A percentile compares a stretch with the other conserved stretches of the same genome.
Conservation (phyloP, 2,888 invertebrate genomes). For the Sicus ferrugineus region DNA sequence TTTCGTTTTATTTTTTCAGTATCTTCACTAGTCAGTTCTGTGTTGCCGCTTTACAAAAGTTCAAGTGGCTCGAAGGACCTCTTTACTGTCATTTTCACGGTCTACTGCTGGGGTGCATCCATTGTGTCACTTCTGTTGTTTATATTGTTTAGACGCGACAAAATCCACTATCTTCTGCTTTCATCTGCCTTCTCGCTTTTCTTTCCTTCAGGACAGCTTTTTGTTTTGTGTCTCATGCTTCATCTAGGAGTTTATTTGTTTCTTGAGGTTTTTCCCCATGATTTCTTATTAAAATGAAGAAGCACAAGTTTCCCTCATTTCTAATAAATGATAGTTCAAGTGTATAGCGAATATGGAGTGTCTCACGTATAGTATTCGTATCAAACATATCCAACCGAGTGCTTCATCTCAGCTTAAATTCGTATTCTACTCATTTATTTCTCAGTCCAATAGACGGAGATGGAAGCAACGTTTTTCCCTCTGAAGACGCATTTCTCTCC, state of each 20-base stretch:
- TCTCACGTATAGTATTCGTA: no score
- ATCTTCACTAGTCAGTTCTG: neutral
- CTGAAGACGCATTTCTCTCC: neutral
- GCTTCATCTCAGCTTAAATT: no score
- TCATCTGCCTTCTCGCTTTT: neutral
- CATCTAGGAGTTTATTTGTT: neutral
- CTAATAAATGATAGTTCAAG: no score
- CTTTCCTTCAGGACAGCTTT: neutral
- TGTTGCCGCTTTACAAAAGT: slow-evolving; percentile 4
- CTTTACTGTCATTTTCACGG: slow-evolving; percentile 41
- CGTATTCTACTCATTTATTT: no score
- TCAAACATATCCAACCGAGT: no score
- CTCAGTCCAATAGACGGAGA: no score
- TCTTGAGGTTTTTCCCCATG: neutral
- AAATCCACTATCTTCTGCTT: neutral
- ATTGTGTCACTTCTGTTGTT: slow-evolving; percentile 29
- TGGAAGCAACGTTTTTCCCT: neutral
- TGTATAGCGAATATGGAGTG: no score
- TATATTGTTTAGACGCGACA: neutral
- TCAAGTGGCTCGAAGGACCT: slow-evolving; percentile 23
- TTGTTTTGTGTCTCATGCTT: neutral
- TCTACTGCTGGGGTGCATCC: slow-evolving; percentile 40
- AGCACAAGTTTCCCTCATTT: no score
- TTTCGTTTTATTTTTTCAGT: neutral
- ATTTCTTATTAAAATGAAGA: no score